phyloP scores from a whole-genome alignment of 2,888 invertebrate genomes.

The Sesia bembeciformis region DNA sequence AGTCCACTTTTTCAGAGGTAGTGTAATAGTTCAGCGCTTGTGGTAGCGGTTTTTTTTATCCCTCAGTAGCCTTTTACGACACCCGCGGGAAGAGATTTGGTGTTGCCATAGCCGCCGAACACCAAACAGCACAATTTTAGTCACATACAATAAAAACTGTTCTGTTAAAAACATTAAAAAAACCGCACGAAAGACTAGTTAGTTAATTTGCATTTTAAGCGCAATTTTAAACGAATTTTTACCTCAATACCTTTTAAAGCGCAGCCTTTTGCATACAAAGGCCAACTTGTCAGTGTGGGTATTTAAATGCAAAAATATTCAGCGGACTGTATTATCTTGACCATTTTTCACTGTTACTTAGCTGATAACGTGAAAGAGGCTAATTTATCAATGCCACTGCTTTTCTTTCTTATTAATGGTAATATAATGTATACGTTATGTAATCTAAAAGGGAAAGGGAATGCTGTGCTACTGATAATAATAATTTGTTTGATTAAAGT shows the following conservation, averaged over 20 bases:
- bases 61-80: too few species aligned
- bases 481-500: not conserved
- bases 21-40: too few species aligned
- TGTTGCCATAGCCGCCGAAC: too few species aligned
- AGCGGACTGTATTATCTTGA: constrained; percentile 5
- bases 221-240: not conserved
- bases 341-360: constrained; percentile 11
- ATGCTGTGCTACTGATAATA: not conserved
- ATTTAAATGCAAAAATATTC: not conserved
- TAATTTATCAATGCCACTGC: constrained; percentile 5
- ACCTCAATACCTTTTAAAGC: not conserved
- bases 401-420: not conserved
- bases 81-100: too few species aligned
- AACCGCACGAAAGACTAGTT: too few species aligned
- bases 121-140: too few species aligned
- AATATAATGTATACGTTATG: not conserved
- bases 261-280: not conserved
- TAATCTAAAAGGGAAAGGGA: not conserved
- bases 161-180: too few species aligned
- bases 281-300: not conserved
- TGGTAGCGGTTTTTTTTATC: too few species aligned
- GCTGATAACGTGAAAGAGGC: constrained; percentile 6
- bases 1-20: too few species aligned
- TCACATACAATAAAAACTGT: too few species aligned
- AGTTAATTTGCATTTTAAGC: not conserved